A percentile compares a stretch with the other conserved stretches of the same genome.
Conservation (phyloP, 2,797 vertebrate genomes). For the Clarias laeviceps region DNA sequence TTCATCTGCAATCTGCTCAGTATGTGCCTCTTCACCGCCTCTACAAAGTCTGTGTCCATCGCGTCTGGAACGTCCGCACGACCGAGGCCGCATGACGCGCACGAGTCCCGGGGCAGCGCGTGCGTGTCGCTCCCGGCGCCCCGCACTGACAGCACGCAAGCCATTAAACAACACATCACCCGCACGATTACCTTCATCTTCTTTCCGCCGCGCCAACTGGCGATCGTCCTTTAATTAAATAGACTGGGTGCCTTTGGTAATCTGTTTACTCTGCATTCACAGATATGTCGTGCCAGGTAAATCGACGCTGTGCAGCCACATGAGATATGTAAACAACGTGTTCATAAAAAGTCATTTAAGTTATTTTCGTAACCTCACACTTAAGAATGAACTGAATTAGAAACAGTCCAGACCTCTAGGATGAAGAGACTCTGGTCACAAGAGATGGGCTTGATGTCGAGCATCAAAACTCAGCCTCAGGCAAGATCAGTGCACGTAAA, state of each 20-base stretch:
- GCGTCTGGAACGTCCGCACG: conserved; percentile 82
- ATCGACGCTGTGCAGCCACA: conserved; percentile 40
- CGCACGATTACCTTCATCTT: conserved; percentile 69
- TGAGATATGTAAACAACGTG: conserved; percentile 46
- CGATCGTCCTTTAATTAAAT: conserved; percentile 12
- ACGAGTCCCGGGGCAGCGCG: conserved; percentile 79
- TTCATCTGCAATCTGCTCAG: conserved; percentile 92
- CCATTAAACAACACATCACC: conserved; percentile 57
- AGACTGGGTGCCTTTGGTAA: not conserved
- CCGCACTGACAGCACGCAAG: conserved; percentile 69
- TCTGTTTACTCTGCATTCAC: conserved; percentile 21
- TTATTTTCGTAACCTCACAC: conserved; percentile 20
- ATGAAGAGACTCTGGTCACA: conserved; percentile 20
- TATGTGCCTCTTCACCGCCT: conserved; percentile 96
- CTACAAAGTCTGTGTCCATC: conserved; percentile 88
- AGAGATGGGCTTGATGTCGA: conserved; percentile 21
- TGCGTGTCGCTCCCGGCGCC: conserved; percentile 71
- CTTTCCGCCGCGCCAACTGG: not conserved
- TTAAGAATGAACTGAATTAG: conserved; percentile 24
- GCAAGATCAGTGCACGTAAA: not conserved
- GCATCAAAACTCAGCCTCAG: conserved; percentile 23
- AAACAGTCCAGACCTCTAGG: conserved; percentile 25
- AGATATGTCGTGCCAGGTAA: conserved; percentile 31
- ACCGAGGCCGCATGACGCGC: conserved; percentile 88
- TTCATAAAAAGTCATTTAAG: conserved; percentile 35